phyloP scores from a whole-genome alignment of 2,113 vertebrate genomes.

The Nothoprocta perdicaria region DNA sequence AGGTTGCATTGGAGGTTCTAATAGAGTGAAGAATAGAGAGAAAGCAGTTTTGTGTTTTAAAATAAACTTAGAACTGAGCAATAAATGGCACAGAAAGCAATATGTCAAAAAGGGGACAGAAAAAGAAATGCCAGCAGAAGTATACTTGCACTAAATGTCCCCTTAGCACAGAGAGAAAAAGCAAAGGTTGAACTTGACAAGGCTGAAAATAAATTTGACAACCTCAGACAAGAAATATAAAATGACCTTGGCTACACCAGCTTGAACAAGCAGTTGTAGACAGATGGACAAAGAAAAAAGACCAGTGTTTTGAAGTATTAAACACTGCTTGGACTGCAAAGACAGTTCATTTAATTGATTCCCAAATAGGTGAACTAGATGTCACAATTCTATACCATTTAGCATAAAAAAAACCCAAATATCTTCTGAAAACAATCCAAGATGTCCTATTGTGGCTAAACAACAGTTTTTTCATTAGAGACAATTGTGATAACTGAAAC shows the following conservation, averaged over 20 bases:
- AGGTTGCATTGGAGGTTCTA: background rate
- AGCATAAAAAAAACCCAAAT: background rate
- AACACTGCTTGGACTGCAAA: background rate
- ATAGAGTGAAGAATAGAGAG: background rate
- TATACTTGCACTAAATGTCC: background rate
- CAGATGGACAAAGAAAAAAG: conserved; percentile 23
- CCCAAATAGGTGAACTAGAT: background rate
- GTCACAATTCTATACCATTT: background rate
- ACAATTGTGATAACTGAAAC: background rate
- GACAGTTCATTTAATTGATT: background rate
- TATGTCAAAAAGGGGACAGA: conserved; percentile 12
- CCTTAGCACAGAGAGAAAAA: conserved; percentile 12
- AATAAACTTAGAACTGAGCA: conserved; percentile 5
- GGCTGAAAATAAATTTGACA: conserved; percentile 57
- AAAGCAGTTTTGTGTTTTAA: background rate
- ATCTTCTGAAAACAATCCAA: background rate
- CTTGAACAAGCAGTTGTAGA: conserved; percentile 20
- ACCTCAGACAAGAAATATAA: conserved; percentile 6
- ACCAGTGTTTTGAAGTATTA: background rate
- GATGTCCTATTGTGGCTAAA: background rate
- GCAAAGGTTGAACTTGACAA: conserved; percentile 31
- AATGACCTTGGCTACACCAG: background rate
- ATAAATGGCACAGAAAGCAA: conserved; percentile 21
- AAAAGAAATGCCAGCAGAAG: conserved; percentile 43
- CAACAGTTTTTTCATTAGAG: background rate